These are phyloP conservation scores for Oriolus oriolus DNA, from an alignment of 2,113 vertebrate species.

Conservation along the genomic window DNA sequence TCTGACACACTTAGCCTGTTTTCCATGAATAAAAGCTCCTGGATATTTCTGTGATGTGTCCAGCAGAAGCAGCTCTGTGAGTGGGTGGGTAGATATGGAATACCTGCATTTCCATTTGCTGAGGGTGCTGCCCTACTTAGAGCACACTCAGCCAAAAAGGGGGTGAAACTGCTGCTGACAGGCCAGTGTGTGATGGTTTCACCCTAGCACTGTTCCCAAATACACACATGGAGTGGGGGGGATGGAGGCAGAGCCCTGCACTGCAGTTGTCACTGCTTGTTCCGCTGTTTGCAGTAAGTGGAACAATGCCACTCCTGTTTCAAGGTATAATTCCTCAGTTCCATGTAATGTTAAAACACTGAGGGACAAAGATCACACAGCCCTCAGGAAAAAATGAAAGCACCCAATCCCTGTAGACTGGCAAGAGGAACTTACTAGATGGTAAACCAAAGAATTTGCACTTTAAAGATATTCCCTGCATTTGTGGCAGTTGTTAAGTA, in stretches of 20 bases:
- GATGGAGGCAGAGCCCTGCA: background rate
- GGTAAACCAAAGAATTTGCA: background rate
- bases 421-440: background rate
- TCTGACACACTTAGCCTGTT: background rate
- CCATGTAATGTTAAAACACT: background rate
- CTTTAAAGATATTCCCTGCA: background rate
- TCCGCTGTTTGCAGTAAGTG: background rate
- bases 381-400: background rate
- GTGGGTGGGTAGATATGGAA: background rate
- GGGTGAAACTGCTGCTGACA: background rate
- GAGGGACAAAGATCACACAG: background rate
- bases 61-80: background rate
- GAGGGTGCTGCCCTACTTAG: background rate
- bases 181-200: background rate
- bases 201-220: background rate
- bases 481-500: background rate
- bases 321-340: background rate
- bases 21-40: background rate
- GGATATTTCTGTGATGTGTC: background rate
- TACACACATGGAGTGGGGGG: fast-evolving
- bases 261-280: background rate
- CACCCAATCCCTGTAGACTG: background rate
- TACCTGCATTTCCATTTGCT: background rate
- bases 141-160: background rate
- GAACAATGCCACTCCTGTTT: background rate